Conservation (phyloP, 2,797 vertebrate species). For the Natrix natrix region DNA sequence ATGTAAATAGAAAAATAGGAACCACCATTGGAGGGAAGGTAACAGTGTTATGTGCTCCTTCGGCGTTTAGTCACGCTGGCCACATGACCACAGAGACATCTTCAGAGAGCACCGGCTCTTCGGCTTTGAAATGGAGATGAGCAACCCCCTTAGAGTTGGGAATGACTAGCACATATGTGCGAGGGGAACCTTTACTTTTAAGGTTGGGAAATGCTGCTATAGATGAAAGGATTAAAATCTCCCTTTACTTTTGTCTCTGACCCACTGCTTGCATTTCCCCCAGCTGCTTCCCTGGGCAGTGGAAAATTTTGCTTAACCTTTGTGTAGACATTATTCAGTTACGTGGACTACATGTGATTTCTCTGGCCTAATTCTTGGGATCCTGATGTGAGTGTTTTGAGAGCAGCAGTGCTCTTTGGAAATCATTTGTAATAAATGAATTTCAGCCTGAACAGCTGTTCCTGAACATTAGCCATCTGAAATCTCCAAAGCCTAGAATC, state of each 20-base stretch:
- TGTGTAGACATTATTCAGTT: not conserved
- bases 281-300: not conserved
- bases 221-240: not conserved
- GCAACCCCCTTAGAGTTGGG: too few relatives aligned
- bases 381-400: not conserved
- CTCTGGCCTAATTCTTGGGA: not conserved
- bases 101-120: too few relatives aligned
- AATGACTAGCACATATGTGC: too few relatives aligned
- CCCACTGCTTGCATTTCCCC: not conserved
- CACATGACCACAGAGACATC: too few relatives aligned
- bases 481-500: not conserved
- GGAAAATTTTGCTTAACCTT: not conserved
- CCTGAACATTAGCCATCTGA: not conserved
- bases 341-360: not conserved
- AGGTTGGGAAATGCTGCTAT: not conserved
- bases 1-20: too few relatives aligned
- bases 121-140: too few relatives aligned
- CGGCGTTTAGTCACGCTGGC: too few relatives aligned
- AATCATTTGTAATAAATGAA: not conserved
- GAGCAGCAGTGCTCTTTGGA: not conserved
- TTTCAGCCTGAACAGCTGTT: not conserved
- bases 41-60: too few relatives aligned
- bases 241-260: not conserved
- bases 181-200: too few relatives aligned
- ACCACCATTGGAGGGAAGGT: too few relatives aligned